Evolutionary conservation across 2,113 vertebrate species (phyloP).

Genomic region (Columbina picui): DNA sequence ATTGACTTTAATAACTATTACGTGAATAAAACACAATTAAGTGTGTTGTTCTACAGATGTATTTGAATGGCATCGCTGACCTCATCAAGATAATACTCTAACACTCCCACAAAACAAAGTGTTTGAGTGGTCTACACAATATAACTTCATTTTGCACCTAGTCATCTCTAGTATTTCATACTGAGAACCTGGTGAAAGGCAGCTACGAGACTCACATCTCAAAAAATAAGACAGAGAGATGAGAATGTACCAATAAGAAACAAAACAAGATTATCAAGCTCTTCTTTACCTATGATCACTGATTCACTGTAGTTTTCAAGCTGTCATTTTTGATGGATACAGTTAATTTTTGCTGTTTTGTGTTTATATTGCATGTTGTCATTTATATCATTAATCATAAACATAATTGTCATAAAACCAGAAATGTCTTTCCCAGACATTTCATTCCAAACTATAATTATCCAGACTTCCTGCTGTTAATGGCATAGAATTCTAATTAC

Average conservation of each 20-base stretch:
- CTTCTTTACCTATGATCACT: slow-evolving; percentile 58
- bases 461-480: slow-evolving; percentile 76
- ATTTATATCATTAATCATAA: slow-evolving; percentile 78
- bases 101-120: neutral
- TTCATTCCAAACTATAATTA: slow-evolving; percentile 81
- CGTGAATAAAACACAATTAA: neutral
- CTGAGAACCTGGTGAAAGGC: too few species aligned
- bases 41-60: neutral
- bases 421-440: slow-evolving; percentile 74
- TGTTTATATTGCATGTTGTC: slow-evolving; percentile 78
- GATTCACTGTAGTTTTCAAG: slow-evolving; percentile 55
- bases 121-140: neutral
- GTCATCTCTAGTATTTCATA: neutral
- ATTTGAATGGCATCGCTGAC: neutral
- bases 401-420: slow-evolving; percentile 73
- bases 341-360: slow-evolving; percentile 76
- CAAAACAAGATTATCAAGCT: slow-evolving; percentile 8
- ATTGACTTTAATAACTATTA: neutral
- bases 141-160: neutral
- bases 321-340: slow-evolving; percentile 76
- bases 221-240: neutral
- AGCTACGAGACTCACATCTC: neutral
- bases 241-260: neutral
- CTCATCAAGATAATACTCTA: neutral
- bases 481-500: slow-evolving; percentile 78